Evolutionary conservation across 2,113 vertebrate genomes (phyloP), one percentile per base, ranked within the genome.

Genomic region (Halichoeres trimaculatus): DNA sequence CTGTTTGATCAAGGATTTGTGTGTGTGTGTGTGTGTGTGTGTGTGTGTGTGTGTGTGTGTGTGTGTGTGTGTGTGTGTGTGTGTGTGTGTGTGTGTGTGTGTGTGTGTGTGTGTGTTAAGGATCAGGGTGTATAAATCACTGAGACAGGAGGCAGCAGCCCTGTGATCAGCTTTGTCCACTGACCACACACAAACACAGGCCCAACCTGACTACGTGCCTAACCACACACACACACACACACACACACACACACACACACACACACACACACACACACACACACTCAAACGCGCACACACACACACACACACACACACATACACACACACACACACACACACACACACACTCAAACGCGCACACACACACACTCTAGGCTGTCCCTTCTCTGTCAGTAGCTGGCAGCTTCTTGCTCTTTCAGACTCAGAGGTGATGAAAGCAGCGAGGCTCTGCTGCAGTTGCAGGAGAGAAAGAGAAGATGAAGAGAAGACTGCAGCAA

Each of bases 331-430:
- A 48, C 62, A 64, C 20, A 60, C 26, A 35, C 54, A 48, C 53
- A 63, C 52, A 43, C 14, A 51, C 14, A n/a, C 45, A 61, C 22
- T n/a, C n/a, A n/a, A n/a, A n/a, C n/a, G n/a, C n/a, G n/a, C n/a
- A 19, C 54, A 23, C 26, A 17, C 56, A 30, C 51, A 56, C 52
- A 30, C 62, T 5, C 11, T 19, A 24, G 10, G 67, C 78, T 69
- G 75, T 35, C 65, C 59, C 69, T 50, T 64, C 75, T 88, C 87
- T 74, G 78, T 88, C 86, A 85, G 65, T 1, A 55, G 17, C 58
- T 70, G 56, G 54, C 50, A 26, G 61, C 24, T 0, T 13, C 48
- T 70, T 61, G 48, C 40, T 52, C 62, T 61, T 2, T 55, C 53
- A 3, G 0, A 22, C 51, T 38, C 30, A 1, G 0, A 23, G 61